phyloP scores from a whole-genome alignment of 30 jellyfish, hydroid and myxozoan genomes.

The Aurelia sp. region DNA sequence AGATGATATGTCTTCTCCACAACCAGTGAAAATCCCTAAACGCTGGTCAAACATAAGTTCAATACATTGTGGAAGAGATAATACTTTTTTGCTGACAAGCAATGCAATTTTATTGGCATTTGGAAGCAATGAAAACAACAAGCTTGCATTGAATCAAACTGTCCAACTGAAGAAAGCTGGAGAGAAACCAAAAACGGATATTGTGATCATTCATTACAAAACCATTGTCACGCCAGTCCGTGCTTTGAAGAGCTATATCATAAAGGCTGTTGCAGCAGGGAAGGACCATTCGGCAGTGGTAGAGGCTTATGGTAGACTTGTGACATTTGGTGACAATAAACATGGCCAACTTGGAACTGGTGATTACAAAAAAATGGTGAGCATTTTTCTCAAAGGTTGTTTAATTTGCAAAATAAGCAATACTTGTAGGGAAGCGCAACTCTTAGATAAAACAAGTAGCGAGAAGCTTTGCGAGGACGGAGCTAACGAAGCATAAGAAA shows the following conservation, averaged over 20 bases:
- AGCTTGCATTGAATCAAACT: slow-evolving; percentile 89
- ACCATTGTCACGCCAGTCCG: slow-evolving; percentile 67
- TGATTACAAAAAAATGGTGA: slow-evolving; percentile 75
- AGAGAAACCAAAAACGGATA: slow-evolving; percentile 36
- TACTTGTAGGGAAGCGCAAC: no score
- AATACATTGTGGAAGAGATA: slow-evolving; percentile 86
- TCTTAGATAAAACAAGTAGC: no score
- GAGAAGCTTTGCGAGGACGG: no score
- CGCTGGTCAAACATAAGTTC: slow-evolving; percentile 62
- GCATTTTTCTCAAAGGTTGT: background rate
- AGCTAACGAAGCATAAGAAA: no score
- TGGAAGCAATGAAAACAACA: slow-evolving; percentile 92
- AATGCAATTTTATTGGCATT: slow-evolving; percentile 74
- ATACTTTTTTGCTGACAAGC: slow-evolving; percentile 81
- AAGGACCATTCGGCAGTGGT: slow-evolving; percentile 90
- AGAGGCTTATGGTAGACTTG: slow-evolving; percentile 86
- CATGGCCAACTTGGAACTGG: slow-evolving; percentile 95
- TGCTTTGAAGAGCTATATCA: slow-evolving; percentile 73
- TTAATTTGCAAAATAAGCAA: no score
- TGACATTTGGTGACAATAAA: slow-evolving; percentile 90
- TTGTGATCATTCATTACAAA: slow-evolving; percentile 62
- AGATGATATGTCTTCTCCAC: slow-evolving; percentile 79
- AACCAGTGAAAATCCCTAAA: slow-evolving; percentile 60
- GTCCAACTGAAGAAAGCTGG: slow-evolving; percentile 57
- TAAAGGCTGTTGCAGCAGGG: slow-evolving; percentile 82